Evolutionary conservation across 2,888 invertebrate genomes (phyloP), one percentile per base, ranked within the genome.

Genomic region (Poecilus cupreus): DNA sequence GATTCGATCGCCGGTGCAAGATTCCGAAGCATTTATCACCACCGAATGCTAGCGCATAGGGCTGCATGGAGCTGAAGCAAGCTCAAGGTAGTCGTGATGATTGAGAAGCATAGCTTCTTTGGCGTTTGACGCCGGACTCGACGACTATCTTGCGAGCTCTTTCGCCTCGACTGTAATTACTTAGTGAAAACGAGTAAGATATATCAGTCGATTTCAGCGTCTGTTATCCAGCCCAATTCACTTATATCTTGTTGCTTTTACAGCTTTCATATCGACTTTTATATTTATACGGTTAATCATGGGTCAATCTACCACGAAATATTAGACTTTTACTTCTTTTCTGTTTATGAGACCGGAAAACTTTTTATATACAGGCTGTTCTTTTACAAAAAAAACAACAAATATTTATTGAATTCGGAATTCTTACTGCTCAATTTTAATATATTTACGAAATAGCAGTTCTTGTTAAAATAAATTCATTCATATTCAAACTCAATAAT

Each of bases 231-330:
- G 26, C 54, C 68, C 80, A 80, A 80, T 80, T 80, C 80, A 80
- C 80, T 80, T 80, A 80, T 80, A 80, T 54, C 80, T 72, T 80
- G 80, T 72, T 72, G 57, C 72, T 80, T 80, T 80, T 80, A 80
- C 80, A 54, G 72, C 72, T 80, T 20, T 72, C 80, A 80, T 80
- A 80, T 72, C 57, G 80, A 80, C 72, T 57, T 80, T 80, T 80
- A 68, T 77, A 54, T 60, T 60, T 57, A 77, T 77, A 46, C 24
- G 46, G 46, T 72, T 68, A 68, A 68, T 68, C 64, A 39, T 32
- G 18, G 37, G 37, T 16, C 64, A 68, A 68, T 68, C 64, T 68
- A 37, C 64, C 64, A 37, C 37, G 37, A 68, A 68, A 68, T 68
- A 37, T 68, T 68, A 26, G 24, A 22, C 32, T 16, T 64, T 68